Base-by-base conservation (phyloP, 2,888 invertebrate species). In the Dorcus hopei region DNA sequence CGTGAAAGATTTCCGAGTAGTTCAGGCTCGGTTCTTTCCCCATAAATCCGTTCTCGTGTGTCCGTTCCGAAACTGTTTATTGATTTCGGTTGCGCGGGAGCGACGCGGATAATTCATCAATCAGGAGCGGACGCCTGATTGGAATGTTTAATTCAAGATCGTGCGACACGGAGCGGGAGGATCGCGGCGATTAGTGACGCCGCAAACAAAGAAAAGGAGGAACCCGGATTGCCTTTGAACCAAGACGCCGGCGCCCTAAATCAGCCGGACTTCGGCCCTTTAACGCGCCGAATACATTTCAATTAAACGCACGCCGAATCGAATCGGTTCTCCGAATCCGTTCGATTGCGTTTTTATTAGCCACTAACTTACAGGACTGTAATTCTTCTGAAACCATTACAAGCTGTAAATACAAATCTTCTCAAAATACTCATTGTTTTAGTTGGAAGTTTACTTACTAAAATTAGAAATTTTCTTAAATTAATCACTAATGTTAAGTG, bases 131-230 rank as follows among this genome's bases (percentile, higher is more conserved):
- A 38, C 26, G 33, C 16, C 40, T 58, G 63, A 63, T 61, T 52
- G 61, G 65, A 65, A 65, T 65, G 65, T 62, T 63, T 64, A 64
- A 64, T 64, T 62, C 62, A 54, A 47, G 52, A 62, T 57, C 50
- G 57, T 47, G 54, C 49, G 61, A 64, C 62, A 59, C 56, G 57
- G 52, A 57, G 52, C 65, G 59, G 60, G 60, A 54, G 65, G 61
- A 54, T 62, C 62, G 57, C 49, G 52, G 57, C 61, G 65, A 63
- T 65, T 63, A 61, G 63, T 59, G 61, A 63, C 61, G 60, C 65
- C 65, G 60, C 61, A 63, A 61, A 65, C 65, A 65, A 65, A 65
- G 65, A 61, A 65, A 65, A 60, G 65, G 65, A 56, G 60, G 63
- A 58, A 52, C 59, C 52, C 59, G 60, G 49, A 40, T 56, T 52